These are phyloP conservation scores for Drosophila ohnishii DNA, from an alignment of 1,140 invertebrate species.

Conservation along the genomic window DNA sequence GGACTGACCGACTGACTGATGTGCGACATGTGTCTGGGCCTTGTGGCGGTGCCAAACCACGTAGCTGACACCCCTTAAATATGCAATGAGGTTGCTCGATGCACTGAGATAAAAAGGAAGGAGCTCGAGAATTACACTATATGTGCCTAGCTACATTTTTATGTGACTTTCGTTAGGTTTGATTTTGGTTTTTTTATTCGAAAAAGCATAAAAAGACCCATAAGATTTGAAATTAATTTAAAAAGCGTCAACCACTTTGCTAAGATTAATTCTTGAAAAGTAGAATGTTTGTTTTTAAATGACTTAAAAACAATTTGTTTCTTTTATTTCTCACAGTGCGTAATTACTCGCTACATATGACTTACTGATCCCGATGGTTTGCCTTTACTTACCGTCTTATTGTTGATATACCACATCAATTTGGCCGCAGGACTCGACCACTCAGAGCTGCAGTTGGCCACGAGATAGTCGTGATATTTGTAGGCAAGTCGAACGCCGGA, in stretches of 20 bases:
- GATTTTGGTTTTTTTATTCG: neutral
- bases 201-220: too few species aligned
- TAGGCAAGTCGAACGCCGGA: constrained; percentile 80
- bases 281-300: too few species aligned
- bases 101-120: neutral
- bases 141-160: neutral
- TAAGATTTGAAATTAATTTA: too few species aligned
- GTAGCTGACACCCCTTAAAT: constrained; percentile 21
- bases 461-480: constrained; percentile 83
- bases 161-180: neutral
- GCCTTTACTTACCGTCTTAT: constrained; percentile 72
- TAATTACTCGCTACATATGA: neutral
- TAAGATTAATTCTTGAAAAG: neutral
- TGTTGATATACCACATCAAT: constrained; percentile 84
- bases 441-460: constrained; percentile 84
- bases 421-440: constrained; percentile 84
- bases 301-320: neutral
- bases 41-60: constrained; percentile 12
- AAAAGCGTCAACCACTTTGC: too few species aligned
- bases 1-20: constrained; percentile 11
- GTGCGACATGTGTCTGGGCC: constrained; percentile 9
- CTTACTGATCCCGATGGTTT: neutral
- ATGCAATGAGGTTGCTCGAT: constrained; percentile 15
- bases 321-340: neutral
- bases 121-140: neutral